Evolutionary conservation across 2,797 vertebrate species (phyloP), one percentile per base, ranked within the genome.

Genomic region (Sylvia borin): DNA sequence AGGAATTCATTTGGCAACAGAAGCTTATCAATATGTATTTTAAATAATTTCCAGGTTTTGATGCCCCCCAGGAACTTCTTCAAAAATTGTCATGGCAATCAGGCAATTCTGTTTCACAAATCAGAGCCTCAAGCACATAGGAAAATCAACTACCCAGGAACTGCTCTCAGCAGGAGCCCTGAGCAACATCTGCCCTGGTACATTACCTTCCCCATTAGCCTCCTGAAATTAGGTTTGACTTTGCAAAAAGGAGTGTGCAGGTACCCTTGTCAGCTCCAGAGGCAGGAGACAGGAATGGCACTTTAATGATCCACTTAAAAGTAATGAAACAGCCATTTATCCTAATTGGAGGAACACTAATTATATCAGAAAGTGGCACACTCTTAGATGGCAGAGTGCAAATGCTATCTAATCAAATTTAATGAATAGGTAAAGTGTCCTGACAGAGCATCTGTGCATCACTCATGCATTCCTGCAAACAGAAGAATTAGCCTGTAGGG

Each of bases 271-370:
- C 90, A 95, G 93, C 68, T 92, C 47, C 61, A 62, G 73, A 90
- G 42, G 34, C 58, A 68, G 18, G 66, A 95, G 73, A 86, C 51
- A 67, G 53, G 62, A 91, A 95, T 91, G 78, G 81, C 82, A 93
- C 91, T 94, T 94, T 94, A 94, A 93, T 88, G 68, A 92, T 83
- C 79, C 94, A 93, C 87, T 90, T 92, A 79, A 81, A 96, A 96
- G 91, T 95, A 94, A 95, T 92, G 88, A 96, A 97, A 93, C 83
- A 85, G 53, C 67, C 89, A 95, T 94, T 96, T 96, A 89, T 91
- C 92, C 91, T 96, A 93, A 92, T 88, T 95, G 88, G 79, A 93
- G 85, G 88, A 92, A 88, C 82, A 58, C 88, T 94, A 77, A 94
- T 92, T 93, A 84, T 91, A 85, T 85, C 64, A 91, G 83, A 95